Percentiles rank a stretch among this genome's conserved stretches.
Evolutionary conservation across 2,113 vertebrate genomes (phyloP).

Genomic region (Tachuris rubrigastra): DNA sequence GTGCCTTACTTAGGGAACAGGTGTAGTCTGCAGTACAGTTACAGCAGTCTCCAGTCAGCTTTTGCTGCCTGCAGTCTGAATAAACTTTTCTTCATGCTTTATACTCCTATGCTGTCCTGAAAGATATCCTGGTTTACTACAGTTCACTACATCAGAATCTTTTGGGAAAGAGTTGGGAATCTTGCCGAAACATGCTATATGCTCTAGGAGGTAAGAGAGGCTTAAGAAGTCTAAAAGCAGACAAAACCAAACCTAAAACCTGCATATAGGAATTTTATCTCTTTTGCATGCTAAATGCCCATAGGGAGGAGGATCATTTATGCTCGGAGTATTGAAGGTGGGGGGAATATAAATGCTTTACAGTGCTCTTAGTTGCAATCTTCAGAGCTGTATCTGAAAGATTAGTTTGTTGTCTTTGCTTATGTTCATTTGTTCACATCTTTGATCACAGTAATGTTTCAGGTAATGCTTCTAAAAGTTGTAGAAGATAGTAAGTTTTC

Average conservation of each 20-base stretch:
- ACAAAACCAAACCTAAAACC: background rate
- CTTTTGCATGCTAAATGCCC: background rate
- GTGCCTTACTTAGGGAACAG: slow-evolving; percentile 53
- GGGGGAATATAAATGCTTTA: background rate
- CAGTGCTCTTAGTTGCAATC: background rate
- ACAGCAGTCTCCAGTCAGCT: slow-evolving; percentile 54
- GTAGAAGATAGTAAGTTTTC: background rate
- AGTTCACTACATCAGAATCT: slow-evolving; percentile 29
- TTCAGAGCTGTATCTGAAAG: background rate
- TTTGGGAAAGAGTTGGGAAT: slow-evolving; percentile 48
- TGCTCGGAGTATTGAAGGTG: background rate
- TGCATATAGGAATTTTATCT: background rate
- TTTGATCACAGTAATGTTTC: background rate
- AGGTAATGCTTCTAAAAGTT: background rate
- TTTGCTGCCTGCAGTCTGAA: slow-evolving; percentile 49
- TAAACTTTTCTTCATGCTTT: slow-evolving; percentile 58
- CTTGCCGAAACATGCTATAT: slow-evolving; percentile 37
- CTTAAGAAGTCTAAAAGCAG: slow-evolving; percentile 30
- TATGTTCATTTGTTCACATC: background rate
- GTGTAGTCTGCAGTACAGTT: slow-evolving; percentile 44
- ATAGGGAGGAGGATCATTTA: background rate
- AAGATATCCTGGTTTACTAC: slow-evolving; percentile 37
- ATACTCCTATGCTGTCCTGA: slow-evolving; percentile 50
- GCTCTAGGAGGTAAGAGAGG: slow-evolving; percentile 50
- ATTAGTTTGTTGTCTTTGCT: background rate